These are phyloP conservation scores for Mechanitis mazaeus DNA, from an alignment of 2,888 invertebrate genomes.

Conservation along the genomic window DNA sequence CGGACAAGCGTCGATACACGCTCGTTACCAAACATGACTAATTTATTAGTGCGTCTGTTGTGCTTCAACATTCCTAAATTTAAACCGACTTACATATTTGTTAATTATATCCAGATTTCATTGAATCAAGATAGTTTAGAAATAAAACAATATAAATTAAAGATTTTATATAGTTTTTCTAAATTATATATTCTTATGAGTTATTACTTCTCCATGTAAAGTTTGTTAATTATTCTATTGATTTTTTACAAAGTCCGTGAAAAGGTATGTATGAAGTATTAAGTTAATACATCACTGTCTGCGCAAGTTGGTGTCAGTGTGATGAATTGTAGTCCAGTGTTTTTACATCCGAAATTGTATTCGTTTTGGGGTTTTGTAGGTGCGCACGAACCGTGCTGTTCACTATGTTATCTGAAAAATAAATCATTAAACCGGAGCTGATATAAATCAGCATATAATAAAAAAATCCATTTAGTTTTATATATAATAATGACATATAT, in stretches of 20 bases:
- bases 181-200: no score
- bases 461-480: no score
- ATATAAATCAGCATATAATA: no score
- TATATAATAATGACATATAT: no score
- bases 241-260: slow-evolving; percentile 11
- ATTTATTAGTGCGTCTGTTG: slow-evolving; percentile 17
- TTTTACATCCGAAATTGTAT: slow-evolving; percentile 11
- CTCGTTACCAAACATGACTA: slow-evolving; percentile 13
- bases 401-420: no score
- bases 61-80: slow-evolving; percentile 10
- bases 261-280: slow-evolving; percentile 35
- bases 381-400: no score
- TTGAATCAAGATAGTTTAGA: no score
- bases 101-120: neutral
- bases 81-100: slow-evolving; percentile 5
- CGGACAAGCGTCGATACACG: slow-evolving; percentile 20
- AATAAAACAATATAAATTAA: no score
- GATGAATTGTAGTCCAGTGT: slow-evolving; percentile 35
- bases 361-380: neutral
- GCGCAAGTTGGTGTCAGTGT: slow-evolving; percentile 33
- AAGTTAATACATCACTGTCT: slow-evolving; percentile 44
- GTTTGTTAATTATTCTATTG: neutral
- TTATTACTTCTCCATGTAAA: no score
- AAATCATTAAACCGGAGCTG: no score
- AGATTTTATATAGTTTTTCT: no score